phyloP scores from a whole-genome alignment of 2,113 vertebrate genomes.

The Raja brachyura region DNA sequence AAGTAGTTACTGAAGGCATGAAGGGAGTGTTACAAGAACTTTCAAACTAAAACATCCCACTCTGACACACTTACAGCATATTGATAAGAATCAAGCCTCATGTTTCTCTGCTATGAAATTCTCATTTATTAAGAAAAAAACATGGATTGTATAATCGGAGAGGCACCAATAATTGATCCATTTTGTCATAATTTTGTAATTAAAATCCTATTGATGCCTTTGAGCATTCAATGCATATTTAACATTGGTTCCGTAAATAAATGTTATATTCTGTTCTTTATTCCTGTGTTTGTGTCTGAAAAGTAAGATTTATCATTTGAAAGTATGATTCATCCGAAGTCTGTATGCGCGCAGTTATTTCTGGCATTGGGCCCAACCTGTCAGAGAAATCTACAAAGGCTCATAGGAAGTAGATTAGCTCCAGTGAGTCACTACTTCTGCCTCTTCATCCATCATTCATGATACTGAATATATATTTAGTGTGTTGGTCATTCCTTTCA shows the following conservation, averaged over 20 bases:
- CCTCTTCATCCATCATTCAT: slow-evolving; percentile 54
- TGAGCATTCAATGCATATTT: background rate
- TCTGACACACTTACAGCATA: background rate
- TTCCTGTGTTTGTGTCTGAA: background rate
- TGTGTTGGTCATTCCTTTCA: background rate
- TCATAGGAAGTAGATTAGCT: slow-evolving; percentile 54
- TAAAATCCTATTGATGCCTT: background rate
- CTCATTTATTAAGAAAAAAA: background rate
- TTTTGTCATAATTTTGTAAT: background rate
- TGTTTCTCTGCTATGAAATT: background rate
- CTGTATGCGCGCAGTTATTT: background rate
- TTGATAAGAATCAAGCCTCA: background rate
- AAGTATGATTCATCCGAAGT: slow-evolving; percentile 34
- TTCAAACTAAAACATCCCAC: background rate
- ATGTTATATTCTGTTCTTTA: background rate
- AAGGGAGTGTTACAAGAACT: background rate
- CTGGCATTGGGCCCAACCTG: slow-evolving; percentile 44
- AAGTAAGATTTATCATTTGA: slow-evolving; percentile 24
- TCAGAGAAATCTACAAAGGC: slow-evolving; percentile 42
- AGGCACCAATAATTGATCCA: background rate
- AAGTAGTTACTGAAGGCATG: background rate
- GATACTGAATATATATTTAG: slow-evolving; percentile 44
- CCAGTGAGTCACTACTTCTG: slow-evolving; percentile 52
- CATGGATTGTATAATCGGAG: background rate
- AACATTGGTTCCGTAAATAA: background rate